Conservation (phyloP, 2,888 invertebrate species). For the Torymus tubicola region DNA sequence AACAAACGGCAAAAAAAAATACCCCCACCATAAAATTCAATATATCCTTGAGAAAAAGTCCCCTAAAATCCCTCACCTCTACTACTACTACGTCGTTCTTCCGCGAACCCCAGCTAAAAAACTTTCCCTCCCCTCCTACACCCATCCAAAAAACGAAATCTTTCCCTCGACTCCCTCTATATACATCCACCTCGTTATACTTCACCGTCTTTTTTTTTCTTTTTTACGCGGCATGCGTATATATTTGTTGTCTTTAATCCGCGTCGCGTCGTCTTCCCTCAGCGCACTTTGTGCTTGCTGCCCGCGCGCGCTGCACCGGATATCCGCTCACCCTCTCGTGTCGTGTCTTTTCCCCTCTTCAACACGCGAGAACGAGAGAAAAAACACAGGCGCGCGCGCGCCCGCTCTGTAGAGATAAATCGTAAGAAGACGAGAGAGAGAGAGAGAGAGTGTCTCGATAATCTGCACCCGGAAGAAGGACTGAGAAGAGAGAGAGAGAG, state of each 20-base stretch:
- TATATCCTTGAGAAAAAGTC: no score
- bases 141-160: background rate
- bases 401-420: constrained; percentile 54
- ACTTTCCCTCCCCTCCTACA: no score
- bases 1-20: no score
- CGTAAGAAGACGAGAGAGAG: constrained; percentile 39
- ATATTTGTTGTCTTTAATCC: constrained; percentile 54
- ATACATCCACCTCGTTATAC: background rate
- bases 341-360: constrained; percentile 45
- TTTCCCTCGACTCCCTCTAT: background rate
- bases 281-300: background rate
- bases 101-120: no score
- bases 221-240: background rate
- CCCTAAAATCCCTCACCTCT: no score
- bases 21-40: no score
- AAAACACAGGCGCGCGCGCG: constrained; percentile 56
- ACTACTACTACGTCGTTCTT: no score
- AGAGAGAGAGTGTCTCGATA: background rate
- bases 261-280: constrained; percentile 21
- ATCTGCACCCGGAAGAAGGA: constrained; percentile 47
- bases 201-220: no score
- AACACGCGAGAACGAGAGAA: constrained; percentile 25
- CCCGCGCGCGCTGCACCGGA: constrained; percentile 69
- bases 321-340: constrained; percentile 71
- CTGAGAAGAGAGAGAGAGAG: constrained; percentile 28